Evolutionary conservation across 1,140 invertebrate species (phyloP), one percentile per base, ranked within the genome.

Genomic region (Scaptodrosophila lebanonensis): DNA sequence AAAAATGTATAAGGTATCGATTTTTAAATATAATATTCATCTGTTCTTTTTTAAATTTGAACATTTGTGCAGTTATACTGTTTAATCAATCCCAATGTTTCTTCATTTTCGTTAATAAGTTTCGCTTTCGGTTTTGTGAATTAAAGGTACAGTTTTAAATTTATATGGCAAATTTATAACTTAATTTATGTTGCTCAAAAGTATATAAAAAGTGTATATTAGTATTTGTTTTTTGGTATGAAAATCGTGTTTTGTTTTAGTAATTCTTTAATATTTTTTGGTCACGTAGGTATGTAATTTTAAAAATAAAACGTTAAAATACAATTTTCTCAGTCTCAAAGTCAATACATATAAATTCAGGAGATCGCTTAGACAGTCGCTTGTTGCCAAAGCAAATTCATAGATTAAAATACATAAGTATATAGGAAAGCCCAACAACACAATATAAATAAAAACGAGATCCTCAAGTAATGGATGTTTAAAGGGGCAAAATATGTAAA

Each of bases 221-320:
- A 51, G 32, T 57, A 43, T 73, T 61, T 65, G 43, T 49, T 72
- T 63, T 76, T 76, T 71, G 72, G 63, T 67, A 57, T 79, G 72
- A 64, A 64, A 73, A 68, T 79, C 30, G 54, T 58, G 25, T 7
- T 30, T 51, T 43, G 13, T 77, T 22, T 40, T 61, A 25, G 36
- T 27, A 33, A 35, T 29, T 42, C 6, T 32, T 27, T 32, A 50
- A 25, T 38, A 11, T 40, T 56, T 57, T 77, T 73, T 64, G 57
- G 47, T 76, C 38, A 29, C 9, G 5, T 51, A 44, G 45, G 27
- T 56, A 39, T 36, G 64, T 18, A 66, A 49, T 76, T 57, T 48
- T 61, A 57, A 61, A 51, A 66, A 66, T 52, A 61, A 53, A 62
- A 50, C 17, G 20, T 18, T 65, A 44, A 54, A 40, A 20, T 42